Evolutionary conservation across 2,888 invertebrate species (phyloP), one percentile per base, ranked within the genome.

Genomic region (Callinectes sapidus): DNA sequence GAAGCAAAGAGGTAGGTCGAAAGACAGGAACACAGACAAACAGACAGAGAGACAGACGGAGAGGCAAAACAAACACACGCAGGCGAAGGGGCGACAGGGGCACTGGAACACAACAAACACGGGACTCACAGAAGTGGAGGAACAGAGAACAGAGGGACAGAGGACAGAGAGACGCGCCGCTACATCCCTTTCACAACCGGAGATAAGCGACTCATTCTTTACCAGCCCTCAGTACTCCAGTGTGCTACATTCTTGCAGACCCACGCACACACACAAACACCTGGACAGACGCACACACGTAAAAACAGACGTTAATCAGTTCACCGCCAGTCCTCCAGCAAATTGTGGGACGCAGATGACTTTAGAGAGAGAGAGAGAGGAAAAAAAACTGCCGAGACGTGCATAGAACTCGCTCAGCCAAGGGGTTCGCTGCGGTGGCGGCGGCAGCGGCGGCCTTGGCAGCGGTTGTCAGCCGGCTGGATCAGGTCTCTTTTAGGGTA

Each of bases 1-100:
- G 87, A 87, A 42, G 42, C 48, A 88, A 55, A 88, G 88, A 88
- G 61, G 55, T 55, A 88, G 88, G 55, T 55, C 55, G 88, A 88
- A 55, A 88, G 88, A 71, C 23, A 71, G 71, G 42, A 42, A 87
- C n/a, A 87, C 13, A 23, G 48, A 87, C 18, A 87, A n/a, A 87
- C 8, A n/a, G 71, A n/a, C n/a, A 71, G 71, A 71, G 28, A n/a
- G 71, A n/a, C 23, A n/a, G 71, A 71, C n/a, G 23, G 71, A 71
- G 71, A 71, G 71, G 28, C 71, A 23, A 71, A 71, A 71, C 71
- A 71, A n/a, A 71, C 71, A 71, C n/a, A 71, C 48, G 48, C 71
- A 71, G 28, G 2, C 71, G 23, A 71, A 71, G 23, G 71, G 23
- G 28, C n/a, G 71, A 71, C 71, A 71, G 71, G 28, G 28, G 23